phyloP scores from a whole-genome alignment of 2,113 vertebrate genomes.

The Hydropotes inermis region DNA sequence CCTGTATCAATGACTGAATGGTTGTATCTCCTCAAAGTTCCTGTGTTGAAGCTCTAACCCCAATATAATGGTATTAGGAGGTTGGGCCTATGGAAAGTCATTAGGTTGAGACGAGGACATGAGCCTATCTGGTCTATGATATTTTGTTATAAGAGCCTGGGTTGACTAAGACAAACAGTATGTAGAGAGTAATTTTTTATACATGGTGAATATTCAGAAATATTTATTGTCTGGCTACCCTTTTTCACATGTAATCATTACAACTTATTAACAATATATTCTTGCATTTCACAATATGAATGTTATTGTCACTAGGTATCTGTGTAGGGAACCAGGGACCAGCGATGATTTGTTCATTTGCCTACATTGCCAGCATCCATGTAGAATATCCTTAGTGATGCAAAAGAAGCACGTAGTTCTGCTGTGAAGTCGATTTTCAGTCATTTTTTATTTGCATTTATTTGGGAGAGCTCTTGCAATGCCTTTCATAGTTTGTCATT shows the following conservation, averaged over 20 bases:
- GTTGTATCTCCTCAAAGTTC: background rate
- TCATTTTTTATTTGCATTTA: background rate
- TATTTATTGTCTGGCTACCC: background rate
- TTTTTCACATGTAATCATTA: background rate
- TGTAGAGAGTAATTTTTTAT: background rate
- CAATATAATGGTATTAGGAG: background rate
- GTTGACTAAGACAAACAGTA: background rate
- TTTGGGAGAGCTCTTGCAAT: conserved; percentile 11
- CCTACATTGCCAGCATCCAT: background rate
- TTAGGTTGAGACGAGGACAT: background rate
- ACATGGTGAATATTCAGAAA: background rate
- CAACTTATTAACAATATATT: background rate
- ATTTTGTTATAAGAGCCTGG: background rate
- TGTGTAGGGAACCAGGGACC: background rate
- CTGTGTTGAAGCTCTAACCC: background rate
- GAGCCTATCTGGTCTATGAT: background rate
- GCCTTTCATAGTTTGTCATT: background rate
- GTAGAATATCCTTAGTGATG: background rate
- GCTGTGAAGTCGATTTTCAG: background rate
- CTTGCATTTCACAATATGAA: background rate
- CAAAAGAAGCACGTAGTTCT: background rate
- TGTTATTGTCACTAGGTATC: background rate
- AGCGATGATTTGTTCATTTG: background rate
- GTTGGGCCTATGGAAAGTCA: background rate
- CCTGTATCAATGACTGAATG: background rate